A percentile compares a stretch with the other conserved stretches of the same genome.
These are phyloP conservation scores for Pegea sp. DNA, from an alignment of 23 tunicate species.

Conservation along the genomic window DNA sequence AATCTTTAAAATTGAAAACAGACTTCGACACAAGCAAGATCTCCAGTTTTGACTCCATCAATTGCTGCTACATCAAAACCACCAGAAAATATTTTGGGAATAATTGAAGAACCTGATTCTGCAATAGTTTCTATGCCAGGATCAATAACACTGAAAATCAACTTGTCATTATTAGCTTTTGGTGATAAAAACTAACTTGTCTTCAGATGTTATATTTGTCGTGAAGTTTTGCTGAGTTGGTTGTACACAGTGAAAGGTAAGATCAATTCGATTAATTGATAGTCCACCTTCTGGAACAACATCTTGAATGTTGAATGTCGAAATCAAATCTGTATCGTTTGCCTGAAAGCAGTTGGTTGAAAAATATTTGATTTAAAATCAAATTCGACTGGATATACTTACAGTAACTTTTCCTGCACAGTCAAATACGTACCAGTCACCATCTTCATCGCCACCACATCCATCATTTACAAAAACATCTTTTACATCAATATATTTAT, in stretches of 20 bases:
- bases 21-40: background rate
- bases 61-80: background rate
- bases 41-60: background rate
- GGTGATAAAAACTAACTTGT: background rate
- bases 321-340: background rate
- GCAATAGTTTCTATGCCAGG: background rate
- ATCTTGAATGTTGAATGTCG: background rate
- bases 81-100: background rate
- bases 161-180: background rate
- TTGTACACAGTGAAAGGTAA: background rate
- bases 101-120: background rate
- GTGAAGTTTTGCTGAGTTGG: background rate
- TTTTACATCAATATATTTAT: background rate
- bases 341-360: background rate
- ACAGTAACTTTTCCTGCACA: background rate
- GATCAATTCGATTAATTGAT: background rate
- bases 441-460: background rate
- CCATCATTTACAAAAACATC: background rate
- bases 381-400: background rate
- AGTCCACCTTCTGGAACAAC: background rate
- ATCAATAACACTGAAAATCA: background rate
- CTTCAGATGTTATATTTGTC: background rate
- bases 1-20: too few species aligned
- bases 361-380: background rate
- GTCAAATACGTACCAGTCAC: background rate